These are phyloP conservation scores for Beroe ovata DNA, from an alignment of 37 sponge, comb jelly and placozoan species.

Conservation along the genomic window DNA sequence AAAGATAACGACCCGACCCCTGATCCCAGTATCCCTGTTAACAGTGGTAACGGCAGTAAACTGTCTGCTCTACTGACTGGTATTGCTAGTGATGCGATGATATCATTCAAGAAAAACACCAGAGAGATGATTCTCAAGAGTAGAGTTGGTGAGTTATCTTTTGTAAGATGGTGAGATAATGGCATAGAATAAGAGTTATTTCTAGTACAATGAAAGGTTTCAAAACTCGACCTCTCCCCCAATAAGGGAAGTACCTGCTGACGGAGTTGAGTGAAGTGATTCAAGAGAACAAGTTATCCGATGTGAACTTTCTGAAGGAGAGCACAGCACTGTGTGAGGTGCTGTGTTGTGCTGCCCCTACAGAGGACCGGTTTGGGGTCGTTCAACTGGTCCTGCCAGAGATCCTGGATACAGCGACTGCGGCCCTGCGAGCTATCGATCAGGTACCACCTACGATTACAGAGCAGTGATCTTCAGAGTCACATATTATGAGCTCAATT, in stretches of 20 bases:
- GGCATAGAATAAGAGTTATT: no score
- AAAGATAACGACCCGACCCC: not conserved
- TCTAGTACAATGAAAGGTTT: no score
- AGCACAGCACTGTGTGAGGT: not conserved
- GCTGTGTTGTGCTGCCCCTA: slow-evolving; percentile 34
- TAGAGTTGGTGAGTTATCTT: slow-evolving; percentile 38
- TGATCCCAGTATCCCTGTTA: not conserved
- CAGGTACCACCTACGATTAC: no score
- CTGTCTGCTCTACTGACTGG: not conserved
- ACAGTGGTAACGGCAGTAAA: not conserved
- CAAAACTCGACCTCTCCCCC: no score
- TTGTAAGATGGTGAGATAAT: no score
- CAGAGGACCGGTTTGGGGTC: slow-evolving; percentile 29
- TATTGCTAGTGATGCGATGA: not conserved
- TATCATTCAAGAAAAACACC: slow-evolving; percentile 8
- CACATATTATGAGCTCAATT: not conserved
- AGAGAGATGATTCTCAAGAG: not conserved
- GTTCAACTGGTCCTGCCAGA: slow-evolving; percentile 49
- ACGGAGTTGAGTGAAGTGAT: not conserved
- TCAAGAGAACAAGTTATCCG: slow-evolving; percentile 5
- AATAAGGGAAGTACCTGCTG: slow-evolving; percentile 40
- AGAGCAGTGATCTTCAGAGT: not conserved
- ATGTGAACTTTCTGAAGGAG: not conserved
- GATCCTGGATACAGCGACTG: slow-evolving; percentile 8
- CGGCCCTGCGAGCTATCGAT: slow-evolving; percentile 19